Percentiles rank a stretch among this genome's conserved stretches.
These are phyloP conservation scores for Entomyzon cyanotis DNA, from an alignment of 2,113 vertebrate genomes.

Conservation along the genomic window DNA sequence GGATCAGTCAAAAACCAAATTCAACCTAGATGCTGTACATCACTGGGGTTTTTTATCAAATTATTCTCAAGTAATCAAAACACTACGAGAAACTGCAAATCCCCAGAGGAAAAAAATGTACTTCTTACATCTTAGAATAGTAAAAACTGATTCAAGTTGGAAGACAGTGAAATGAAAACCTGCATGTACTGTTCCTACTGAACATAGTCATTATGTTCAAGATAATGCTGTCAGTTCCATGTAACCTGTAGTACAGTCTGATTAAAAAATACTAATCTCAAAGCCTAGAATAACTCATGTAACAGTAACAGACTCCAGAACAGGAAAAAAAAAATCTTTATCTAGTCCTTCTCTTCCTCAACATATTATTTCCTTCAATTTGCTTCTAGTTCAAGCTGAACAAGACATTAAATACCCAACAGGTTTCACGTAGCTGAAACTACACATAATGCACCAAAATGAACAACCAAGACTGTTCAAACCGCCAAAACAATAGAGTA, in stretches of 20 bases:
- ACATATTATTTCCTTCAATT: background rate
- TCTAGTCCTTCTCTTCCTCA: background rate
- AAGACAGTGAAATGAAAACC: background rate
- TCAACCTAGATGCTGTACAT: slow-evolving; percentile 10
- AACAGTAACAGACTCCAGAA: background rate
- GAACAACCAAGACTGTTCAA: background rate
- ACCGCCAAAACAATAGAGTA: background rate
- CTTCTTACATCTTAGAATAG: slow-evolving; percentile 16
- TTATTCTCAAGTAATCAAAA: slow-evolving; percentile 48
- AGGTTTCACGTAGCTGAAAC: background rate
- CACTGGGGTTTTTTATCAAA: slow-evolving; percentile 33
- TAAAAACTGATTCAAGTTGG: slow-evolving; percentile 8
- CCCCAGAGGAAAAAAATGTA: slow-evolving; percentile 33
- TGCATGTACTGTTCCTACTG: background rate
- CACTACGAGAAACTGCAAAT: slow-evolving; percentile 45
- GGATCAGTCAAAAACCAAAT: slow-evolving; percentile 36
- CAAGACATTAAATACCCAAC: background rate
- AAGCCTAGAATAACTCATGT: background rate
- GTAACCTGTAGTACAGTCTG: background rate
- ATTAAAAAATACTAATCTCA: background rate
- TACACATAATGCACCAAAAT: background rate
- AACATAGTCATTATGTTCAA: background rate
- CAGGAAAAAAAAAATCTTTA: background rate
- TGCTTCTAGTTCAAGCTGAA: background rate
- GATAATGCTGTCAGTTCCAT: background rate